Conservation (phyloP, 1,140 invertebrate genomes). For the Zaprionus capensis region DNA sequence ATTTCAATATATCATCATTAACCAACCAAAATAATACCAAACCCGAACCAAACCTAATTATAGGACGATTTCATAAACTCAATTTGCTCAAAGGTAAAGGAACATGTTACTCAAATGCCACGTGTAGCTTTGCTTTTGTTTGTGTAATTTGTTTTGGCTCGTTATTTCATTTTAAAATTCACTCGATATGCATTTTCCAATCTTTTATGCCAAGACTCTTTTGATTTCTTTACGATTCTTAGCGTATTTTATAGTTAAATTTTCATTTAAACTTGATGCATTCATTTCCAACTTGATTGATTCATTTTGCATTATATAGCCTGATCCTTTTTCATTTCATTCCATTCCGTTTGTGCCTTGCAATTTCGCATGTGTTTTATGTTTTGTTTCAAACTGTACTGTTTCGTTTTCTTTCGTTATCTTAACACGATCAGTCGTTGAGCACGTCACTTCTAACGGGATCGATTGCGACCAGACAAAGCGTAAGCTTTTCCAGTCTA, state of each 20-base stretch:
- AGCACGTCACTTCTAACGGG: conserved; percentile 82
- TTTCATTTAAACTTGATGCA: not conserved
- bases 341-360: conserved; percentile 22
- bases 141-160: conserved; percentile 53
- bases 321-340: conserved; percentile 26
- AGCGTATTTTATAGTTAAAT: not conserved
- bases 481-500: conserved; percentile 75
- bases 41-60: conserved; percentile 55
- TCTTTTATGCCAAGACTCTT: not conserved
- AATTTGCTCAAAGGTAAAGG: conserved; percentile 89
- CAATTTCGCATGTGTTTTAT: conserved; percentile 53
- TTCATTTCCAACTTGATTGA: not conserved
- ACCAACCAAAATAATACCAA: conserved; percentile 52
- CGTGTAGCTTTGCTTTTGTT: conserved; percentile 62
- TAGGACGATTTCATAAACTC: conserved; percentile 90
- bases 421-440: conserved; percentile 76
- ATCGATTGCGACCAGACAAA: conserved; percentile 84
- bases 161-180: conserved; percentile 28
- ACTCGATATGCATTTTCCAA: conserved; percentile 25
- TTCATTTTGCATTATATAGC: conserved; percentile 2
- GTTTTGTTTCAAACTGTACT: conserved; percentile 63
- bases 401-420: conserved; percentile 57
- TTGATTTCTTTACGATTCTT: not conserved
- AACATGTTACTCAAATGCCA: conserved; percentile 67
- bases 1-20: conserved; percentile 72